Conservation (phyloP, 2,113 vertebrate genomes). For the Myocastor coypus region DNA sequence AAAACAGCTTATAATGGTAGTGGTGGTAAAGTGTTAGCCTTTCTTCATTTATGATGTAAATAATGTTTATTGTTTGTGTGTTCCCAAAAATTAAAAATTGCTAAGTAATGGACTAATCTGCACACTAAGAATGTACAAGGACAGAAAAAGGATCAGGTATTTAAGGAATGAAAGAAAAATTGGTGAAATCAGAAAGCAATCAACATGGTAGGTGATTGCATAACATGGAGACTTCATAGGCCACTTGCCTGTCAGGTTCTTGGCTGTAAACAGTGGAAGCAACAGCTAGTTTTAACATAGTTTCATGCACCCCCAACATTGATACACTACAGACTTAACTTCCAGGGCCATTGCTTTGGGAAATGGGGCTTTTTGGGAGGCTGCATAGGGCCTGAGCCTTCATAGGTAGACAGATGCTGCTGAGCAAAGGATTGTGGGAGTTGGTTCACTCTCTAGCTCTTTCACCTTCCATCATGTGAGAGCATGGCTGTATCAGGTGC, state of each 20-base stretch:
- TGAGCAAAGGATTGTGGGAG: neutral
- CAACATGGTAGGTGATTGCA: neutral
- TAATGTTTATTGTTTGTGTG: constrained; percentile 22
- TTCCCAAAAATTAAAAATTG: neutral
- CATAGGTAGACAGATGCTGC: neutral
- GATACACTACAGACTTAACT: neutral
- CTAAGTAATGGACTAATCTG: neutral
- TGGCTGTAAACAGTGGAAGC: neutral
- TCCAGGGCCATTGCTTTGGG: neutral
- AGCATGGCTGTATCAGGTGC: neutral
- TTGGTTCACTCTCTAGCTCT: neutral
- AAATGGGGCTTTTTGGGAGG: neutral
- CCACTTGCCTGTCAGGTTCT: neutral
- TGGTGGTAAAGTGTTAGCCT: neutral
- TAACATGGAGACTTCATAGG: neutral
- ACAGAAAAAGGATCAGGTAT: neutral
- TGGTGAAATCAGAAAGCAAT: neutral
- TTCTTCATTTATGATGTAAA: constrained; percentile 13
- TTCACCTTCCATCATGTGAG: neutral
- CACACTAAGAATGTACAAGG: neutral
- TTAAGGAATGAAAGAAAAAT: neutral
- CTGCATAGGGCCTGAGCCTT: neutral
- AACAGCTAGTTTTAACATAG: neutral
- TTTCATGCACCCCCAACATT: neutral
- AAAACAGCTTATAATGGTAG: neutral